Base-by-base conservation (phyloP, 2,113 vertebrate genomes). In the Salvelinus sp. region DNA sequence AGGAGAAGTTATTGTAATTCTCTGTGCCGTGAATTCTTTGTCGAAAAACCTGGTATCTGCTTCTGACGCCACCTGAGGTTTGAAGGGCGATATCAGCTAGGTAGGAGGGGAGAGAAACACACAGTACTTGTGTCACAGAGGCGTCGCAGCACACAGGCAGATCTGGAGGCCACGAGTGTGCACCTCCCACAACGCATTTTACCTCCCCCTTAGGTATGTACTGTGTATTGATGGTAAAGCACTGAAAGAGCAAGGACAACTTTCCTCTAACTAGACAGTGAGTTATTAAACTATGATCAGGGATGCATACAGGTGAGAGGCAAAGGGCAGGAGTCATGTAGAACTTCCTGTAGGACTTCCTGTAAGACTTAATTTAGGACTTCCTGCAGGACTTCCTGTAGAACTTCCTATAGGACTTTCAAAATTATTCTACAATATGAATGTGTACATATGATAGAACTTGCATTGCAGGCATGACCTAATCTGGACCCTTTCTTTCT, bases 21-120 rank as follows among this genome's bases (percentile, higher is more conserved):
- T 95, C 90, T 95, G 94, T 75, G 94, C 94, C 44, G 94, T 95
- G 88, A 95, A 95, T 88, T 94, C 94, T 88, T 95, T 93, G 48
- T 95, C 94, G 72, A 95, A 95, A 88, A 94, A 95, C 83, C 94
- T 92, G 87, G 94, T 95, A 91, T 95, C 94, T 10, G 94, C 94
- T 88, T 95, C 94, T 9, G 94, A 95, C 10, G 92, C 91, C 86
- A 95, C 94, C 90, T 94, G 93, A 90, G 94, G 94, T 92, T 93
- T 94, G 88, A 95, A 95, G 30, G 93, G 93, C 82, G 94, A 94
- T 77, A 92, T 80, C 87, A 94, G 88, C 94, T 94, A 88, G 14
- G 22, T 2, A 33, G 48, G 70, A 73, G 25, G 68, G 28, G 23
- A 13, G 25, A 74, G 62, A 66, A 73, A 13, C 47, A 30, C 47